Conservation (phyloP, 2,888 invertebrate genomes). For the Platycheirus albimanus region DNA sequence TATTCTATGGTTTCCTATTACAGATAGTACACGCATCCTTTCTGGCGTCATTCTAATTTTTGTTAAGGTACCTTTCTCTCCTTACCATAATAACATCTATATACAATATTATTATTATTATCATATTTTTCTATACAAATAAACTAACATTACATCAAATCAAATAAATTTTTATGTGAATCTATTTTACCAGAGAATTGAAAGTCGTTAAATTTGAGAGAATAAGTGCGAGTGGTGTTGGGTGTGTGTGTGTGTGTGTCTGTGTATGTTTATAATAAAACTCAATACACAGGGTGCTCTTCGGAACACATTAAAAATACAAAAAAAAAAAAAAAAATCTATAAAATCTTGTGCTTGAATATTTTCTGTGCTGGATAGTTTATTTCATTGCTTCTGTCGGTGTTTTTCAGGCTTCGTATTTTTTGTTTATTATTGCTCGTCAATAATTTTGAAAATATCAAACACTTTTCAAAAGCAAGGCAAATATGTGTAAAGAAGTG, state of each 20-base stretch:
- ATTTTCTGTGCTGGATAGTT: neutral
- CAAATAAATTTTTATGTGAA: conserved; percentile 61
- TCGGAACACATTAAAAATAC: neutral
- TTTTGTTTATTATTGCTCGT: conserved; percentile 36
- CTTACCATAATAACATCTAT: no score
- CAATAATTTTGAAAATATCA: conserved; percentile 44
- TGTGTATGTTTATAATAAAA: conserved; percentile 7
- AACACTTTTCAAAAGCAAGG: conserved; percentile 42
- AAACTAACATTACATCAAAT: conserved; percentile 26
- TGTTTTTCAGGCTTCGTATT: no score
- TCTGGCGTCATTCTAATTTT: neutral
- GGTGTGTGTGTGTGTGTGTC: neutral
- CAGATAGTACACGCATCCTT: neutral
- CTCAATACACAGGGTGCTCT: neutral
- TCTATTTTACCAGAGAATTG: conserved; percentile 30
- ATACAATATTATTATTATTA: neutral
- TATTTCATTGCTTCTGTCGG: conserved; percentile 2
- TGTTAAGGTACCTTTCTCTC: no score
- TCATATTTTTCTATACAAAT: neutral
- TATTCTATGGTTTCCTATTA: neutral
- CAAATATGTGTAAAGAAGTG: conserved; percentile 26
- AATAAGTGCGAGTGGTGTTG: neutral
- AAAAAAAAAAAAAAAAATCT: conserved; percentile 7
- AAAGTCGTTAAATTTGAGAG: conserved; percentile 50
- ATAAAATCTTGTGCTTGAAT: neutral